Conservation (phyloP, 2,888 invertebrate genomes). For the Lasioglossum malachurum region DNA sequence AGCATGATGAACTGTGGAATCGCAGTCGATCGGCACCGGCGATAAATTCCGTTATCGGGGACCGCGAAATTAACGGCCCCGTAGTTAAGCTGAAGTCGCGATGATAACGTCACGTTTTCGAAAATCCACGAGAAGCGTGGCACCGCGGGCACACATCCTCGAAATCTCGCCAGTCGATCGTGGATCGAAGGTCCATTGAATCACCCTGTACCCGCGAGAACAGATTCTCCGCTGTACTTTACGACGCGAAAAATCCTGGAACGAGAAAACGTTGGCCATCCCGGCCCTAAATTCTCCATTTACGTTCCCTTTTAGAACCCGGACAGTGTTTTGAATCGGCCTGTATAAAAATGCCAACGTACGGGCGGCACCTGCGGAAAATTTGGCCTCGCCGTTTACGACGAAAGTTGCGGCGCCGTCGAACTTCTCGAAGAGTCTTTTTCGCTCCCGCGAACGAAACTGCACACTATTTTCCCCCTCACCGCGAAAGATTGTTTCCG, state of each 20-base stretch:
- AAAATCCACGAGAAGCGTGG: background rate
- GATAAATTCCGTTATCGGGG: constrained; percentile 50
- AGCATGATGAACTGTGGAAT: constrained; percentile 26
- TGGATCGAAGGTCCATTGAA: background rate
- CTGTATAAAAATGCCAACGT: background rate
- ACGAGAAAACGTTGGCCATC: background rate
- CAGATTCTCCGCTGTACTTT: background rate
- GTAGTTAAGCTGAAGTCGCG: constrained; percentile 42
- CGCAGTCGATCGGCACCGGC: constrained; percentile 42
- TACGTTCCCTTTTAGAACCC: background rate
- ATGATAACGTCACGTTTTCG: constrained; percentile 2
- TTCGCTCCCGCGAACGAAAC: background rate
- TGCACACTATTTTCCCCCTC: constrained; percentile 35
- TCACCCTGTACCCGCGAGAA: background rate
- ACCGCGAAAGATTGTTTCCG: constrained; percentile 10
- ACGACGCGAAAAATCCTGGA: background rate
- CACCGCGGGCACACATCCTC: background rate
- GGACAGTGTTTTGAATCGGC: background rate
- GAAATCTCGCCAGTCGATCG: background rate
- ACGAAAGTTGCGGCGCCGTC: background rate
- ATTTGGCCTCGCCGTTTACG: constrained; percentile 10
- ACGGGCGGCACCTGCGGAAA: background rate
- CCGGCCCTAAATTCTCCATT: background rate
- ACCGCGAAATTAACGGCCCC: constrained; percentile 37
- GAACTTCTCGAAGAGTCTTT: background rate